Base-by-base conservation (phyloP, 2,888 invertebrate genomes). In the Erebia aethiops region DNA sequence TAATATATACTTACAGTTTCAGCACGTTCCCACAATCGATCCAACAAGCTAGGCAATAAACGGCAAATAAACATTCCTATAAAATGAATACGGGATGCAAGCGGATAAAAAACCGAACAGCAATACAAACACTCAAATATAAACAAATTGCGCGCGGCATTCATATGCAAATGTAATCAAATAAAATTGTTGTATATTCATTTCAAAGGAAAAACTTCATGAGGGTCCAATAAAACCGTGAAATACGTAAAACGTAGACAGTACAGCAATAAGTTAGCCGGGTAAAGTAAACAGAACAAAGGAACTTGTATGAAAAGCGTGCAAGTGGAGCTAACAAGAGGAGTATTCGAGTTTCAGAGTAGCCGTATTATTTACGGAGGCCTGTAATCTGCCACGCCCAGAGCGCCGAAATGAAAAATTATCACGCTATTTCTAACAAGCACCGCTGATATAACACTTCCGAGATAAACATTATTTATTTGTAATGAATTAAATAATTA, bases 361-460 rank as follows among this genome's bases (percentile, higher is more conserved):
- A 87, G 87, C 85, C 81, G 87, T 88, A 89, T 91, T 90, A 90
- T 91, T 91, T 88, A 85, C 85, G 89, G 86, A 91, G 87, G 88
- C 89, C 92, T 91, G 91, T 91, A 92, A 91, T 91, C 88, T 88
- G 90, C 90, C 91, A 90, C 91, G 91, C 90, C 90, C 87, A 86
- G 86, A 26, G 88, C 91, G 89, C 86, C 88, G 88, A 91, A 91
- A 92, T 92, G 92, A 92, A 92, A 93, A 92, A 92, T 92, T 89
- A 92, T 92, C 86, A 86, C 81, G 90, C 88, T 92, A 92, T 92
- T 92, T 92, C 91, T 90, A 92, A 91, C 90, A 88, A 87, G 87
- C 90, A 85, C 87, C 86, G 85, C 84, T 18, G 88, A 62, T 49
- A 62, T 21, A 62, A 21, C 2, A 21, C 2, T 18, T 11, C 16